Conservation (phyloP, 2,888 invertebrate genomes). For the Eupeodes latifasciatus region DNA sequence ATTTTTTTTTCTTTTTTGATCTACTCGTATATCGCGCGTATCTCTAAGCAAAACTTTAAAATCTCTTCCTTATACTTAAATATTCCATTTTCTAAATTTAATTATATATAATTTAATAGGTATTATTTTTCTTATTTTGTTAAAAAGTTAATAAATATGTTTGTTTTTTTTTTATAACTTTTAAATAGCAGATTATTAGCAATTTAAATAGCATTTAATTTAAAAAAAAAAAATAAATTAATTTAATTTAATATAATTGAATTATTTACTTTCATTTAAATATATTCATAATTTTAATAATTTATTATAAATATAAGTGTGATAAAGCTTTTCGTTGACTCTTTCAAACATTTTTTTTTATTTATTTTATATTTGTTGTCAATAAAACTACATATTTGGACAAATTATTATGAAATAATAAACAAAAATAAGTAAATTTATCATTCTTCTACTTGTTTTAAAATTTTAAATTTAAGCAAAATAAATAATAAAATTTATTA, state of each 20-base stretch:
- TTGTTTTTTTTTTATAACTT: neutral
- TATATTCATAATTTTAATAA: conserved; percentile 5
- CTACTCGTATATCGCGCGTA: conserved; percentile 15
- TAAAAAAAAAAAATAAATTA: conserved; percentile 29
- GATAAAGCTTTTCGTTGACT: conserved; percentile 76
- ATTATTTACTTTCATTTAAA: conserved; percentile 39
- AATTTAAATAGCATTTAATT: conserved; percentile 56
- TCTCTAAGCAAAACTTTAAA: conserved; percentile 31
- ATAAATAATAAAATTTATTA: conserved; percentile 17
- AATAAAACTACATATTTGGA: conserved; percentile 42
- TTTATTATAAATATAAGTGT: conserved; percentile 32
- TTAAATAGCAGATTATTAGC: conserved; percentile 44
- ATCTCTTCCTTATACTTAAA: conserved; percentile 8
- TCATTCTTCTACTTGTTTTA: conserved; percentile 1
- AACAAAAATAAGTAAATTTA: neutral
- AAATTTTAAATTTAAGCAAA: neutral
- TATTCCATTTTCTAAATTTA: conserved; percentile 24
- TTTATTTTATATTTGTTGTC: neutral
- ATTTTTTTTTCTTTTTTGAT: neutral
- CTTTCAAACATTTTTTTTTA: conserved; percentile 38
- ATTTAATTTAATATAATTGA: conserved; percentile 64
- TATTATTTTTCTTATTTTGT: conserved; percentile 4
- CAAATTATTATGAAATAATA: neutral
- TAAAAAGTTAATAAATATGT: conserved; percentile 46
- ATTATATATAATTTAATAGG: conserved; percentile 6